Evolutionary conservation across 2,113 vertebrate genomes (phyloP), one percentile per base, ranked within the genome.

Genomic region (Calyptomena viridis): DNA sequence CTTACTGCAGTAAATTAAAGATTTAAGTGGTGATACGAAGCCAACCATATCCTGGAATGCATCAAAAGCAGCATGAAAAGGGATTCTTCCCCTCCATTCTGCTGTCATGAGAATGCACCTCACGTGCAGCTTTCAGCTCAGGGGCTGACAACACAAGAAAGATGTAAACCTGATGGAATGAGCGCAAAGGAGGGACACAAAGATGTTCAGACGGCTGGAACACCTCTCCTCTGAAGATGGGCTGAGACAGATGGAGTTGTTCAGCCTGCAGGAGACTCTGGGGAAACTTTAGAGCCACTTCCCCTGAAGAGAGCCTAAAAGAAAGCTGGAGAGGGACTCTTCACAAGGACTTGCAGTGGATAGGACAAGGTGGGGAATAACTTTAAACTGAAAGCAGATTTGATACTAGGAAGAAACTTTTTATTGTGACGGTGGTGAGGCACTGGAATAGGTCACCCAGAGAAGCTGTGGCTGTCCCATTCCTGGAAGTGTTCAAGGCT

Each of bases 391-490:
- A 60, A 67, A 11, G 3, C 30, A 25, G 13, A 59, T 53, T 21
- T 25, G 24, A 22, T 39, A 47, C 25, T 18, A 31, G 16, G 37
- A 52, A 53, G 11, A 39, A 24, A 9, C 8, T 22, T 33, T 68
- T 53, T n/a, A 8, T n/a, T 46, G 28, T n/a, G 53, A 68, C 12
- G 15, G 19, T 30, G 7, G 5, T 46, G 33, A 75, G 53, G 20
- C 5, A 3, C 23, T 40, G 28, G 28, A 2, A 53, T 11, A 46
- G 14, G 19, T n/a, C 59, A 8, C 12, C 11, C 39, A n/a, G 20
- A 1, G 16, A n/a, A 37, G 16, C 0, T 67, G 10, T n/a, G 39
- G 19, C 5, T 82, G 20, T 11, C 13, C 13, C 13, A 35, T 40
- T 7, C 39, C 2, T 31, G 21, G 46, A n/a, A 47, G 9, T 27